Evolutionary conservation across 1,140 invertebrate species (phyloP), one percentile per base, ranked within the genome.

Genomic region (Anadara kagoshimensis): DNA sequence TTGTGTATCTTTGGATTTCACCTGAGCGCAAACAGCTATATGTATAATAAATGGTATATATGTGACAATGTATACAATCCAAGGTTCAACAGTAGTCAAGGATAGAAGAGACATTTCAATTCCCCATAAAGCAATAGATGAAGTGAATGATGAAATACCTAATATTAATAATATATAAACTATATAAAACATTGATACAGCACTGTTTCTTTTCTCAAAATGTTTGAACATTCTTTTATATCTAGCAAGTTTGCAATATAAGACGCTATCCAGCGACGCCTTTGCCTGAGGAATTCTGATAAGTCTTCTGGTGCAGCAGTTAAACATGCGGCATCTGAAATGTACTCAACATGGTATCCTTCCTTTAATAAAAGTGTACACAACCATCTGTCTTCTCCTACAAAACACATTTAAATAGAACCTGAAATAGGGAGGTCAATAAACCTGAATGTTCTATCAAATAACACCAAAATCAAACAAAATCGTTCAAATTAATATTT

Each of bases 321-420:
- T 87, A 98, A 98, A 36, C 98, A 97, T 86, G 99, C 98, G 24
- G 96, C 96, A 24, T 97, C 98, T 86, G 98, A 98, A 75, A 96
- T 98, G 87, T 99, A 99, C 90, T 99, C 98, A 56, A 93, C 91
- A 64, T 91, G 81, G 73, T 91, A 92, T 10, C 93, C 93, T 69
- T 91, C 82, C 80, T 93, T 92, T 0, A 93, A 83, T 2, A 93
- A 76, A 11, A 93, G 83, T 7, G 92, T 93, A 73, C 92, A 93
- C 5, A 93, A 80, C 93, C 93, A 93, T 36, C 92, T 86, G 83
- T 93, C 92, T 83, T 93, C 92, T 36, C 92, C 91, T 89, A 51
- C 43, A 7, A 51, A 49, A 49, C 10, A 11, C 45, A 11, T 18
- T 18, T 10, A 20, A 16, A 16, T 16, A 51, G 2, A 18, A 51